Conservation (phyloP, 1,140 invertebrate species). For the Eupeodes corollae region DNA sequence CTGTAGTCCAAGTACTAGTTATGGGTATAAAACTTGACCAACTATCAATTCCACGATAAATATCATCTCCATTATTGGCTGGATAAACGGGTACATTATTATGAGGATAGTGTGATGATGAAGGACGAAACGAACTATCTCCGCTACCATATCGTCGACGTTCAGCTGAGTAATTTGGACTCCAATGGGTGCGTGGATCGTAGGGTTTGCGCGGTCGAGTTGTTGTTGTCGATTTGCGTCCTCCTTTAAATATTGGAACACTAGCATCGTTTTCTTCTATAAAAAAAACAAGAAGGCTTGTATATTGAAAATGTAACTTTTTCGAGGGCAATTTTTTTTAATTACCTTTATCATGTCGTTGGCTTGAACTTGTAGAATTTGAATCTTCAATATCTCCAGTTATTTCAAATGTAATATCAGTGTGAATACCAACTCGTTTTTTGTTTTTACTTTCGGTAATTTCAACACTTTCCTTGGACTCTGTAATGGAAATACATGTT, state of each 20-base stretch:
- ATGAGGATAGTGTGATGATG: constrained; percentile 23
- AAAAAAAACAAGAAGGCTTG: background rate
- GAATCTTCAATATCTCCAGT: constrained; percentile 23
- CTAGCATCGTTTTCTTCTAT: constrained; percentile 26
- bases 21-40: constrained; percentile 30
- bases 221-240: constrained; percentile 17
- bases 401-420: constrained; percentile 37
- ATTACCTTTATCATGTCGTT: constrained; percentile 30
- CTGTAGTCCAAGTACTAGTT: constrained; percentile 27
- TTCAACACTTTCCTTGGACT: constrained; percentile 35
- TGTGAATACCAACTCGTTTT: constrained; percentile 36
- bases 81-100: constrained; percentile 15
- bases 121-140: constrained; percentile 10
- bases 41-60: constrained; percentile 19
- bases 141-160: constrained; percentile 10
- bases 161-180: constrained; percentile 24
- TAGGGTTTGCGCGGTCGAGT: constrained; percentile 20
- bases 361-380: constrained; percentile 31
- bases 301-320: background rate
- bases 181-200: constrained; percentile 31
- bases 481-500: constrained; percentile 6
- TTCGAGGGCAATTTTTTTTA: no score
- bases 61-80: constrained; percentile 5
- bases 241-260: constrained; percentile 34
- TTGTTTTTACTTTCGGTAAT: constrained; percentile 35